Evolutionary conservation across 1,140 invertebrate genomes (phyloP), one percentile per base, ranked within the genome.

Genomic region (Pectinophora gossypiella): DNA sequence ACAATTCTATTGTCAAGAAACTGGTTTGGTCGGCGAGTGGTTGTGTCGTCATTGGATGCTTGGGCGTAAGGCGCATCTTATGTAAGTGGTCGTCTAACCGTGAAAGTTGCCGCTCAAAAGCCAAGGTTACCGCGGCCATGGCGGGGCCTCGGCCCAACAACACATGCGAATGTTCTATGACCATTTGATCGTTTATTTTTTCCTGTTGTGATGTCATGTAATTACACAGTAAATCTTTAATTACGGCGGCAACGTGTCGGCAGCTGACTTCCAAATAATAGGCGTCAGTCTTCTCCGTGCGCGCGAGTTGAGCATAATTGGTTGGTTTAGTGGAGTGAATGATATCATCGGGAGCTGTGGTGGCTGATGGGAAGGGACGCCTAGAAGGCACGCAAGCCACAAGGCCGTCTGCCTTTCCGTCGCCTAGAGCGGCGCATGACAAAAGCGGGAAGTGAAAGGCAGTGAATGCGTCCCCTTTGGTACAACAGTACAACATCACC

Each of bases 401-500:
- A 85, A 84, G 81, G 81, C 73, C 79, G 76, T 69, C 74, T 72
- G 79, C 82, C 77, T 78, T 81, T 73, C 74, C 72, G 75, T 75
- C 67, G 74, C 69, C 69, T 77, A 78, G 64, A 76, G 69, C 68
- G 75, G 67, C 62, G 55, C 65, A 67, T 66, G 72, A 82, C 78
- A 85, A 85, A 84, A 87, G 75, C 80, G 78, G 84, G 84, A 87
- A 87, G 81, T 87, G 84, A 87, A 87, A 87, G 81, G 84, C 72
- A 78, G 78, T 79, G 80, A 85, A 85, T 79, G 80, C 75, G 76
- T 76, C 74, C 77, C 76, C 71, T 69, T 64, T 71, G 66, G 69
- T n/a, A n/a, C n/a, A n/a, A n/a, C n/a, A n/a, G 23, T 68, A 67
- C 74, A 46, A 57, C 54, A 49, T 58, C 55, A 62, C 55, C 47